phyloP scores from a whole-genome alignment of 64 coral and sea anemone genomes.

The Actinia equina region DNA sequence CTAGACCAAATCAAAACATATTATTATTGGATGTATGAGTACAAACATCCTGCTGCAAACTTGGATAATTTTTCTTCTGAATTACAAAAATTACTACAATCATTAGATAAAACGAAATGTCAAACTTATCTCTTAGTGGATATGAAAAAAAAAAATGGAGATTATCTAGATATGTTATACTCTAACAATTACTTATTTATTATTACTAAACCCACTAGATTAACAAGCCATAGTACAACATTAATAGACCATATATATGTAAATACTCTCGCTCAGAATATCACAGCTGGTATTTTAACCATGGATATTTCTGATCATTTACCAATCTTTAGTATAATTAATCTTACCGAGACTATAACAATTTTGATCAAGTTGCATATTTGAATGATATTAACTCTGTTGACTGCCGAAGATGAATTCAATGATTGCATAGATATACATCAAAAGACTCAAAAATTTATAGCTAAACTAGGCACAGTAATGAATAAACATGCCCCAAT shows the following conservation, averaged over 20 bases:
- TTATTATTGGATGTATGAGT: no score
- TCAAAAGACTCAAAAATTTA: constrained; percentile 17
- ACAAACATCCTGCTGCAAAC: no score
- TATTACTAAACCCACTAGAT: constrained; percentile 46
- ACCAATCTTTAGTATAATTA: constrained; percentile 39
- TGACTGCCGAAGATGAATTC: no score
- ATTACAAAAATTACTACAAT: no score
- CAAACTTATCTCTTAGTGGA: no score
- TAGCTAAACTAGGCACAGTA: constrained; percentile 18
- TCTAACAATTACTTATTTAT: constrained; percentile 45
- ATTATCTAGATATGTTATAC: constrained; percentile 55
- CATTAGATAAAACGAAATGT: no score
- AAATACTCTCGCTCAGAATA: background rate
- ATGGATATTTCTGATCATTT: constrained; percentile 49
- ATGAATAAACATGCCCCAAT: constrained; percentile 32
- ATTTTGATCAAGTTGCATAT: constrained; percentile 24
- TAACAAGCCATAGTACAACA: constrained; percentile 54
- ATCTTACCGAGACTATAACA: constrained; percentile 50
- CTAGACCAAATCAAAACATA: no score
- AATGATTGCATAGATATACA: background rate
- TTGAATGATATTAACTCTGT: background rate
- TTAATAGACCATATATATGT: constrained; percentile 20
- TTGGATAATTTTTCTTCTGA: no score
- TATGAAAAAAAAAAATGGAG: background rate
- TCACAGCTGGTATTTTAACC: constrained; percentile 24